phyloP scores from a whole-genome alignment of 2,797 vertebrate species.

The Masticophis lateralis region DNA sequence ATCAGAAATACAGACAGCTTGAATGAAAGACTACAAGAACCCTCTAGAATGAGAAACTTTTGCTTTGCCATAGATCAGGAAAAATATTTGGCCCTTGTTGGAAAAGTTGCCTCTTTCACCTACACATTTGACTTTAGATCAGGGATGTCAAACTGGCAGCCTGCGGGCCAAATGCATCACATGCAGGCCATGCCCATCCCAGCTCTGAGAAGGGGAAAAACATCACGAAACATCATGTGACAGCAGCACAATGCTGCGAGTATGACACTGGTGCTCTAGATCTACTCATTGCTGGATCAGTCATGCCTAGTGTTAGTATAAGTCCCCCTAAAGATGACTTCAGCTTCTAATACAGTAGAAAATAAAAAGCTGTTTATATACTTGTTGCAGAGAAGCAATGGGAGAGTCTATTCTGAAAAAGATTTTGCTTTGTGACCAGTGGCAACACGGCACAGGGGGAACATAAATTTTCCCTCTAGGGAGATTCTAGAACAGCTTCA shows the following conservation, averaged over 20 bases:
- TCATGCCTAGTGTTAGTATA: background rate
- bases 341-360: background rate
- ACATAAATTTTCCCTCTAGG: background rate
- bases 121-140: background rate
- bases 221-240: no score
- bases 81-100: background rate
- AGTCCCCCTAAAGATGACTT: background rate
- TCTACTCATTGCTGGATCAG: background rate
- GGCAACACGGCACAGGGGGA: no score
- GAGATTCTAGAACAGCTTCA: background rate
- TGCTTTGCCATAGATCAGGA: background rate
- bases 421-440: background rate
- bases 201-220: no score
- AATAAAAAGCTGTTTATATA: background rate
- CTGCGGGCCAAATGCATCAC: no score
- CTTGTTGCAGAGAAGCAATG: background rate
- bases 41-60: background rate
- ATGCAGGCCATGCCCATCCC: no score
- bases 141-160: background rate
- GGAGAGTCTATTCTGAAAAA: background rate
- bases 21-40: background rate
- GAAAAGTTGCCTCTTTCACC: background rate
- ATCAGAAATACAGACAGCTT: background rate
- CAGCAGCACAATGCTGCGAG: no score
- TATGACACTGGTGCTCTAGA: background rate